Conservation (phyloP, 2,797 vertebrate genomes). For the Clarias laeviceps region DNA sequence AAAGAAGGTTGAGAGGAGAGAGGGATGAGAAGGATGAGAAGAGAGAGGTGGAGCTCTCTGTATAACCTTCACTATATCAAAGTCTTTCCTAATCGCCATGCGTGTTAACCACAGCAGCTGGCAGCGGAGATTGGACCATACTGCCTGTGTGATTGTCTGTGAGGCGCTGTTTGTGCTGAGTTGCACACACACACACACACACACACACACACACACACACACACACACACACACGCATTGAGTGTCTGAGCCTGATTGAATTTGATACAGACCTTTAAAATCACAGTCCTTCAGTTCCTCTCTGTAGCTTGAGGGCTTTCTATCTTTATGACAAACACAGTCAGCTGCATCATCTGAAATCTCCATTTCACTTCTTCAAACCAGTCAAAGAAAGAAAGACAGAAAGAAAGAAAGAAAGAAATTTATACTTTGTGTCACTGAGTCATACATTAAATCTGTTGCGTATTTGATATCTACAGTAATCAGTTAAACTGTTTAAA, state of each 20-base stretch:
- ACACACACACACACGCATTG: constrained; percentile 16
- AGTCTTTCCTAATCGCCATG: constrained; percentile 71
- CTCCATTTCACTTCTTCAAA: constrained; percentile 1
- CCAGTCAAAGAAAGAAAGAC: background rate
- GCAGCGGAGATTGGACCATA: constrained; percentile 78
- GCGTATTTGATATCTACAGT: no score
- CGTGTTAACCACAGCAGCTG: constrained; percentile 78
- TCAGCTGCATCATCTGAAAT: background rate
- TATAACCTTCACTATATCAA: constrained; percentile 75
- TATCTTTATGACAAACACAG: background rate
- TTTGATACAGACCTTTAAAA: constrained; percentile 36
- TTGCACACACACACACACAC: background rate
- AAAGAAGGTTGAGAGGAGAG: background rate
- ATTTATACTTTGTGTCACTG: background rate
- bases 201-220: constrained; percentile 1
- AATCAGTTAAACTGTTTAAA: no score
- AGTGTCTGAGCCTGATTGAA: constrained; percentile 28
- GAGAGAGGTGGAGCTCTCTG: constrained; percentile 22
- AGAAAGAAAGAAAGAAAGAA: background rate
- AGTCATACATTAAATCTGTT: no score
- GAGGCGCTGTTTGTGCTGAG: constrained; percentile 63
- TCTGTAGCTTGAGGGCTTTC: background rate
- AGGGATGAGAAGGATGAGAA: background rate
- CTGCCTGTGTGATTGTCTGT: constrained; percentile 65
- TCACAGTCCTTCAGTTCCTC: constrained; percentile 3